These are phyloP conservation scores for Rynchops niger DNA, from an alignment of 2,113 vertebrate genomes.

Conservation along the genomic window DNA sequence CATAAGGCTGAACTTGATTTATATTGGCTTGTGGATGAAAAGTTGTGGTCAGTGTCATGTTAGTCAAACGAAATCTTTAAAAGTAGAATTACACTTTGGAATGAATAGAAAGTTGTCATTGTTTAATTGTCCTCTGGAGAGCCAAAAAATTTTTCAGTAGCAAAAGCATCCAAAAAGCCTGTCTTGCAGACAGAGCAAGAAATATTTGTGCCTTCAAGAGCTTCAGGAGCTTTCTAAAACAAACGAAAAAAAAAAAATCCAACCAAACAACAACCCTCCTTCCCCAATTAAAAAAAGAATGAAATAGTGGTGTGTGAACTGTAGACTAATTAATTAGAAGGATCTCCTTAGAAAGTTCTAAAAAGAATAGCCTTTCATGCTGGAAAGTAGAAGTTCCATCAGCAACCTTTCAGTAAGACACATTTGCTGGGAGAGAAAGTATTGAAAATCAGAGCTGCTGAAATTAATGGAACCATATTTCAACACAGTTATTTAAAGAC, in stretches of 20 bases:
- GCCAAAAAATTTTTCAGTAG: neutral
- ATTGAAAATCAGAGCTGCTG: neutral
- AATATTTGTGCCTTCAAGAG: neutral
- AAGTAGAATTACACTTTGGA: neutral
- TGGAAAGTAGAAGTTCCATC: neutral
- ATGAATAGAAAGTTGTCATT: neutral
- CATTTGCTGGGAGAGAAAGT: neutral
- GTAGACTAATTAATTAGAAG: neutral
- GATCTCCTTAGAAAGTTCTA: neutral
- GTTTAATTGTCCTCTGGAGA: conserved; percentile 1
- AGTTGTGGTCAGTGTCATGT: neutral
- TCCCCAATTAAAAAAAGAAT: neutral
- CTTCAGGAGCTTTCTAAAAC: neutral
- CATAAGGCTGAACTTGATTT: neutral
- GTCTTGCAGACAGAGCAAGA: neutral
- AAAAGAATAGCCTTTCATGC: neutral
- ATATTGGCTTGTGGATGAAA: neutral
- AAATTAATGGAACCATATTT: neutral
- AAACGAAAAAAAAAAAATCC: neutral
- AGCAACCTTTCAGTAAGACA: neutral
- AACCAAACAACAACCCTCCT: neutral
- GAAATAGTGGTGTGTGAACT: neutral
- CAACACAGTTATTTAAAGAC: neutral
- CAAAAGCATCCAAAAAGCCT: neutral
- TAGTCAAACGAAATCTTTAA: neutral